Evolutionary conservation across 2,888 invertebrate genomes (phyloP), one percentile per base, ranked within the genome.

Genomic region (Stramonita haemastoma): DNA sequence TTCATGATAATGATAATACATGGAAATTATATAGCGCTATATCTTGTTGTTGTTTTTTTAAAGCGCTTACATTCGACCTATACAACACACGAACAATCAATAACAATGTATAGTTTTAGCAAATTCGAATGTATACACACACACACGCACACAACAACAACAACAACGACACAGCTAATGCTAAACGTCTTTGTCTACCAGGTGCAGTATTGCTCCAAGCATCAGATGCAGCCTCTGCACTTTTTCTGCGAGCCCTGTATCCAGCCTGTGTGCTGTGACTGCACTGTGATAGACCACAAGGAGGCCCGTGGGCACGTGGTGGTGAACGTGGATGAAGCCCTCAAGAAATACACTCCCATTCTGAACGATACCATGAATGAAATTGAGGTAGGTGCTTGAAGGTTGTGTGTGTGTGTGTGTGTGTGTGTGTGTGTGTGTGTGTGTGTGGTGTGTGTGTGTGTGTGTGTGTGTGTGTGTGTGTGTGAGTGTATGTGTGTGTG

Each of bases 181-280:
- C 8, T 46, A 46, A 46, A 46, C 8, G 46, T 46, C 46, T 46
- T 32, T 32, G 19, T 32, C 19, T 32, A 1, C 17, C 77, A 79
- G 77, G 81, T 94, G 6, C 93, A 93, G 79, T 95, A 94, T 88
- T 95, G 95, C 91, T 90, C 93, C n/a, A 93, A 93, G 90, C 95
- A 95, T 89, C 94, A 95, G 89, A 90, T 94, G 90, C 95, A 95
- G 90, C 94, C 94, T 0, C 90, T 95, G 88, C 94, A 95, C 92
- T 95, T 95, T 90, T 95, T 95, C 93, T 95, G 95, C 91, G 94
- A 95, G 91, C 94, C 94, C 0, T 95, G 95, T 89, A 94, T 94
- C 89, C 91, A 92, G 84, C 95, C 95, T 0, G 94, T 95, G n/a
- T 95, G 95, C 88, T 94, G 95, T 91, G 95, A 95, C 89, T 95